Evolutionary conservation across 2,113 vertebrate genomes (phyloP).

Genomic region (Oreochromis spilurus): DNA sequence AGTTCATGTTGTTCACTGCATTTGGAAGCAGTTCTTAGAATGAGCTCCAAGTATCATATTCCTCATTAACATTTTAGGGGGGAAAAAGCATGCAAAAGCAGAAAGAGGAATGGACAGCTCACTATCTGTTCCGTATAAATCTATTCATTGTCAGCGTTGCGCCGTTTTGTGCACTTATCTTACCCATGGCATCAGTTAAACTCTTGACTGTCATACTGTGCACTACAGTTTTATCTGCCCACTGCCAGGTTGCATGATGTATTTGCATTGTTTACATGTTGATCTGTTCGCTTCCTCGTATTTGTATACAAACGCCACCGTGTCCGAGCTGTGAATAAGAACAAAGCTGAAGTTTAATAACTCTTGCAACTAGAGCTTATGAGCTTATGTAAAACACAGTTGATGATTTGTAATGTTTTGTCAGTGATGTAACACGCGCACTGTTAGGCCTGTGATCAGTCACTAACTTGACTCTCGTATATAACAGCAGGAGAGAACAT

Average conservation of each 20-base stretch:
- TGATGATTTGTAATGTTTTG: constrained; percentile 16
- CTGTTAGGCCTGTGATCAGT: constrained; percentile 1
- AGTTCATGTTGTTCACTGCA: background rate
- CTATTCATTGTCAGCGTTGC: background rate
- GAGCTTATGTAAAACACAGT: constrained; percentile 10
- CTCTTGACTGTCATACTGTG: background rate
- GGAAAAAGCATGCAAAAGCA: background rate
- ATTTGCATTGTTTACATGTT: background rate
- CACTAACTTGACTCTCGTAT: background rate
- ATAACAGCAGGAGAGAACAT: constrained; percentile 3
- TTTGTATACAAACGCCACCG: background rate
- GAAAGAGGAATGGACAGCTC: background rate
- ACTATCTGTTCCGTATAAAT: background rate
- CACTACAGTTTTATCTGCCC: background rate
- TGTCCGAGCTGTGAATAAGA: background rate
- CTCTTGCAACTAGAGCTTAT: background rate
- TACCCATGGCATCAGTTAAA: background rate
- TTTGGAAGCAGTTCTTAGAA: background rate
- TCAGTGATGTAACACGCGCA: constrained; percentile 30
- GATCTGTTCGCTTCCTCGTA: background rate
- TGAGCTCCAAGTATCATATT: background rate
- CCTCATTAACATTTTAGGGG: background rate
- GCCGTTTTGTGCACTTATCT: background rate
- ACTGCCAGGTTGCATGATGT: background rate
- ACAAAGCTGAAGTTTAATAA: constrained; percentile 2